A percentile compares a stretch with the other conserved stretches of the same genome.
phyloP scores from a whole-genome alignment of 2,888 invertebrate species.

The Acleris emargana region DNA sequence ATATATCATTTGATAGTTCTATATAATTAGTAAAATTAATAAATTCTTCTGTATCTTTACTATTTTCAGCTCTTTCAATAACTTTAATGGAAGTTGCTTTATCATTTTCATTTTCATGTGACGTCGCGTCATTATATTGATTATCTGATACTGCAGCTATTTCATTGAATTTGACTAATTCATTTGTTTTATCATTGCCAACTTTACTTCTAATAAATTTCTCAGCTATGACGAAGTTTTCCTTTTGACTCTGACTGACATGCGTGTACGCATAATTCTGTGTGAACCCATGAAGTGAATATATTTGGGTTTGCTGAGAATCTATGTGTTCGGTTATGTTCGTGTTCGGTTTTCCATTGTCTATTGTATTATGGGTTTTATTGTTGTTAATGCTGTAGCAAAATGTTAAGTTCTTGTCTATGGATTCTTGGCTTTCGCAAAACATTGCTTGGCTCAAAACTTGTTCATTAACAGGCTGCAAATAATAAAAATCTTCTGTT shows the following conservation, averaged over 20 bases:
- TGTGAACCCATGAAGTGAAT: constrained; percentile 46
- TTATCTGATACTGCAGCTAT: background rate
- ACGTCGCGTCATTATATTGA: too few species aligned
- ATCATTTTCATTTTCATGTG: too few species aligned
- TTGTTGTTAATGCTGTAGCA: constrained; percentile 27
- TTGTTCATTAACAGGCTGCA: constrained; percentile 9
- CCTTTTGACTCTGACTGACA: constrained; percentile 56
- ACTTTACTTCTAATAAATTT: constrained; percentile 44
- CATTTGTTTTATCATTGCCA: background rate
- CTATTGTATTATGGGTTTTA: constrained; percentile 12
- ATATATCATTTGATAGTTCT: background rate
- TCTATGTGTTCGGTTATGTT: constrained; percentile 34
- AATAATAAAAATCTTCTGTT: background rate
- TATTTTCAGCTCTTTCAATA: background rate
- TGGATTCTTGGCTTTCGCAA: constrained; percentile 20
- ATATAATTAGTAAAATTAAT: constrained; percentile 1
- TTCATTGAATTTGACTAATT: background rate
- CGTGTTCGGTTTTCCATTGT: constrained; percentile 1
- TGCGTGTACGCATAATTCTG: constrained; percentile 50
- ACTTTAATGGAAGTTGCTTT: too few species aligned
- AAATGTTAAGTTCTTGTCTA: background rate
- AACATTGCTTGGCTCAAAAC: constrained; percentile 15
- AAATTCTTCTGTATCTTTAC: background rate
- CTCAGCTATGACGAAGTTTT: constrained; percentile 44
- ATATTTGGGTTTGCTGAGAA: constrained; percentile 47